phyloP scores from a whole-genome alignment of 2,113 vertebrate species.

The Perognathus longimembris region DNA sequence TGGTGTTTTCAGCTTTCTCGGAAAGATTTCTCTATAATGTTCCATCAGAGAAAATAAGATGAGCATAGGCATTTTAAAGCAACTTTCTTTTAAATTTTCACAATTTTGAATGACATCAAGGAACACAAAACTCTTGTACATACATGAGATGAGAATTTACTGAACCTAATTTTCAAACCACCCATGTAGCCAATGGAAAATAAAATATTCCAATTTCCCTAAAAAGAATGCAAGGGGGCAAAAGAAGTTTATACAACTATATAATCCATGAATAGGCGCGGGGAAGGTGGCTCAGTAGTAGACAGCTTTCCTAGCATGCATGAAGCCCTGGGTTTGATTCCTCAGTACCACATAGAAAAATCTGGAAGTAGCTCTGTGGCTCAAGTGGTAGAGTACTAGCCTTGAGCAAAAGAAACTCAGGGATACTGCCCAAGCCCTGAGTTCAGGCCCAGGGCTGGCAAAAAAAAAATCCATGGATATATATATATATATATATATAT shows the following conservation, averaged over 20 bases:
- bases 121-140: neutral
- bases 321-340: too few relatives aligned
- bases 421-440: too few relatives aligned
- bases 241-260: neutral
- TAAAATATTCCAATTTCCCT: neutral
- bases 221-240: neutral
- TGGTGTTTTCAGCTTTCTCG: constrained; percentile 24
- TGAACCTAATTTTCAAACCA: neutral
- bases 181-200: neutral
- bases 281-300: too few relatives aligned
- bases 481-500: too few relatives aligned
- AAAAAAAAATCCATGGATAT: too few relatives aligned
- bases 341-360: too few relatives aligned
- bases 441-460: too few relatives aligned
- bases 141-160: constrained; percentile 6
- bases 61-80: constrained; percentile 5
- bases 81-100: too few relatives aligned
- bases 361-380: too few relatives aligned
- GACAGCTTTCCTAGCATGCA: too few relatives aligned
- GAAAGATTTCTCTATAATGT: neutral
- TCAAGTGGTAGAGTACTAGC: too few relatives aligned
- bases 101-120: neutral
- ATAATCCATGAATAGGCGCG: neutral
- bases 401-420: too few relatives aligned
- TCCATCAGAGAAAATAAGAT: constrained; percentile 14